Evolutionary conservation across 2,888 invertebrate genomes (phyloP).

Genomic region (Orchestes rusci): DNA sequence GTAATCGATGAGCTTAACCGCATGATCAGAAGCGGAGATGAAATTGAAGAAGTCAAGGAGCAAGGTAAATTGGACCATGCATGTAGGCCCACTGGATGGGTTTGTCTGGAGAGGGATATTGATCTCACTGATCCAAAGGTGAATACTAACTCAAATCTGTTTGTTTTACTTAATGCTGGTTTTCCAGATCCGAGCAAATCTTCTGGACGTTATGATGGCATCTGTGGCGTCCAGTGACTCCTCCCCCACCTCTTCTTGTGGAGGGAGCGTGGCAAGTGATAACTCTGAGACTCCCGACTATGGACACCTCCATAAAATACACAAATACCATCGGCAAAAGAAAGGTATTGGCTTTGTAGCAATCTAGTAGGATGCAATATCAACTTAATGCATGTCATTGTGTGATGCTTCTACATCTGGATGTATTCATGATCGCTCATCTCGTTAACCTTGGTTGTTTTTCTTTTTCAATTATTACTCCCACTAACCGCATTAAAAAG

Average conservation of each 20-base stretch:
- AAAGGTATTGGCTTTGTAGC: conserved; percentile 67
- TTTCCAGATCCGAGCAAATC: conserved; percentile 63
- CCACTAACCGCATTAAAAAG: no score
- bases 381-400: no score
- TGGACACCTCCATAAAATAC: conserved; percentile 60
- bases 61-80: conserved; percentile 51
- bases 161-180: no score
- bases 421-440: no score
- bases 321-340: conserved; percentile 67
- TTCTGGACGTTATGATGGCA: conserved; percentile 70
- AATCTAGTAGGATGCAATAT: background rate
- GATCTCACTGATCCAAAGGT: conserved; percentile 76
- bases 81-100: conserved; percentile 69
- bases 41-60: conserved; percentile 29
- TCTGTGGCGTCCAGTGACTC: conserved; percentile 57
- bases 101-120: conserved; percentile 69
- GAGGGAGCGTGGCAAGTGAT: conserved; percentile 55
- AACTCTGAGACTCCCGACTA: conserved; percentile 56
- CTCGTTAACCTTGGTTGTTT: no score
- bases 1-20: conserved; percentile 68
- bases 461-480: no score
- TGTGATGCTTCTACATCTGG: no score
- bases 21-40: conserved; percentile 53
- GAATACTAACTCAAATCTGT: no score
- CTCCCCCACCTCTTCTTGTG: conserved; percentile 58